Evolutionary conservation across 2,888 invertebrate genomes (phyloP).

Genomic region (Anoncus sp.): DNA sequence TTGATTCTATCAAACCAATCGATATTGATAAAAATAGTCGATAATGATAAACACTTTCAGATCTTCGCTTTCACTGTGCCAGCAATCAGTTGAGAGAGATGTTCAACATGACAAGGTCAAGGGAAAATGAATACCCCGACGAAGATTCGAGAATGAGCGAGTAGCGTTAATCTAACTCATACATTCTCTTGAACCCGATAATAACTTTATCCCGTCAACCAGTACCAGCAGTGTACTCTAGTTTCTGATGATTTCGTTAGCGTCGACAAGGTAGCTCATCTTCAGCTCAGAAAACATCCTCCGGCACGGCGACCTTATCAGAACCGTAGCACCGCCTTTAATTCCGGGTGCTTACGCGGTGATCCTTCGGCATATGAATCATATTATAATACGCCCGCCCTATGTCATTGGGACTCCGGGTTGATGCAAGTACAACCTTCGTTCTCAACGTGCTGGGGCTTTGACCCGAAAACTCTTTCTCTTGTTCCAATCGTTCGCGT

Average conservation of each 20-base stretch:
- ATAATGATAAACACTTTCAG: background rate
- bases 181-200: slow-evolving; percentile 64
- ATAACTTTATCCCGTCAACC: slow-evolving; percentile 66
- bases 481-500: slow-evolving; percentile 39
- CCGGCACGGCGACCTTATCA: slow-evolving; percentile 48
- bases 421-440: slow-evolving; percentile 26
- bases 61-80: background rate
- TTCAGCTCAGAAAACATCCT: slow-evolving; percentile 53
- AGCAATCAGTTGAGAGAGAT: background rate
- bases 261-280: slow-evolving; percentile 56
- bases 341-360: slow-evolving; percentile 44
- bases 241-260: slow-evolving; percentile 27
- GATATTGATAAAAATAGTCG: slow-evolving; percentile 8
- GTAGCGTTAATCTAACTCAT: slow-evolving; percentile 66
- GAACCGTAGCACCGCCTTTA: slow-evolving; percentile 54
- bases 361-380: slow-evolving; percentile 64
- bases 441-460: slow-evolving; percentile 50
- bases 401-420: slow-evolving; percentile 53
- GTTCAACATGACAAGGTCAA: background rate
- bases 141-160: slow-evolving; percentile 35
- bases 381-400: slow-evolving; percentile 67
- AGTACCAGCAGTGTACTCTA: slow-evolving; percentile 30
- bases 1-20: background rate
- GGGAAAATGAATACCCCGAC: slow-evolving; percentile 29
- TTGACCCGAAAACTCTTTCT: slow-evolving; percentile 43